phyloP scores from a whole-genome alignment of 2,888 invertebrate species.

The Isotomurus palustris region DNA sequence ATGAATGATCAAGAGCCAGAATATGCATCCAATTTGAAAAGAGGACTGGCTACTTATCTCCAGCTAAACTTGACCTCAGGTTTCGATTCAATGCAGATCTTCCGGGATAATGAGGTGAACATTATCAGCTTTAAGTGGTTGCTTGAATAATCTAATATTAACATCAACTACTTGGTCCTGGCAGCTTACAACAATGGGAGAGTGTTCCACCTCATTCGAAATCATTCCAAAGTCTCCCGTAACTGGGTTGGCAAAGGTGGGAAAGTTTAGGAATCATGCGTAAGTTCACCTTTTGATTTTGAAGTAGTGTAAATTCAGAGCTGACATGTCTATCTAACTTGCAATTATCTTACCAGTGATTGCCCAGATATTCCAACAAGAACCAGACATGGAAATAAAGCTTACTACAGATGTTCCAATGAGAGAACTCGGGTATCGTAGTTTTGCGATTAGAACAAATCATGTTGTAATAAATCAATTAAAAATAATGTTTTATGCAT shows the following conservation, averaged over 20 bases:
- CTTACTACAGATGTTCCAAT: slow-evolving; percentile 37
- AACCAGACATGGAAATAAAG: slow-evolving; percentile 27
- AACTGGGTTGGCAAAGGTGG: slow-evolving; percentile 27
- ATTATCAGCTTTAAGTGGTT: background rate
- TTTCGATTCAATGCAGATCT: slow-evolving; percentile 19
- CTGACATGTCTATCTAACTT: background rate
- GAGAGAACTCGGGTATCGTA: slow-evolving; percentile 30
- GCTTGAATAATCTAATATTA: background rate
- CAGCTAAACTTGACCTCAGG: slow-evolving; percentile 36
- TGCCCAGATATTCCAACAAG: slow-evolving; percentile 41
- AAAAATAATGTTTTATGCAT: slow-evolving; percentile 2
- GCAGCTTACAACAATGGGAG: slow-evolving; percentile 42
- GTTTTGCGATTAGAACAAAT: background rate
- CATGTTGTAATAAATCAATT: background rate
- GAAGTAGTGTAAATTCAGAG: background rate
- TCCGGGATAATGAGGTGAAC: slow-evolving; percentile 31
- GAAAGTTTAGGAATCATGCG: slow-evolving; percentile 45
- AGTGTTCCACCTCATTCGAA: slow-evolving; percentile 42
- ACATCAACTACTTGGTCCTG: background rate
- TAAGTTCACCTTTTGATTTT: slow-evolving; percentile 4
- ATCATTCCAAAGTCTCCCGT: slow-evolving; percentile 36
- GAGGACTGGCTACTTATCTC: slow-evolving; percentile 42
- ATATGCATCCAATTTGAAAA: slow-evolving; percentile 44
- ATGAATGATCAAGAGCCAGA: slow-evolving; percentile 46
- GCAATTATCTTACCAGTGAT: slow-evolving; percentile 17